phyloP scores from a whole-genome alignment of 2,888 invertebrate species.

The Melieria omissa region DNA sequence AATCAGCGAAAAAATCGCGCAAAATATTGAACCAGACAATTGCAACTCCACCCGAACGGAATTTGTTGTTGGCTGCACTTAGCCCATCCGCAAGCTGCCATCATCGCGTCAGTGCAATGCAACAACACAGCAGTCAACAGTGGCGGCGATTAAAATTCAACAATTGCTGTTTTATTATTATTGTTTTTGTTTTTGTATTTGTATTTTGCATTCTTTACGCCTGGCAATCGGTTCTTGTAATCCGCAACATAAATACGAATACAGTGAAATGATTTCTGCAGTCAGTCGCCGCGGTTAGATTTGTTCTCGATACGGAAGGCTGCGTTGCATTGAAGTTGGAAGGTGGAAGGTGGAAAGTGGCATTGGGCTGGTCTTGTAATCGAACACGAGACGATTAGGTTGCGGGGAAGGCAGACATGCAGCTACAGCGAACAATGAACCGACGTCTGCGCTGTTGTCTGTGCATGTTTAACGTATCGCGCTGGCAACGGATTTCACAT shows the following conservation, averaged over 20 bases:
- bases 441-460: no score
- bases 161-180: slow-evolving; percentile 2
- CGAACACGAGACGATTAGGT: no score
- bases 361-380: no score
- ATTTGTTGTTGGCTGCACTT: neutral
- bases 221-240: slow-evolving; percentile 27
- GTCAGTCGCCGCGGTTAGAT: slow-evolving; percentile 12
- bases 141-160: slow-evolving; percentile 29
- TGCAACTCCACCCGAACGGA: neutral
- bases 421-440: no score
- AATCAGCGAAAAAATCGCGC: slow-evolving; percentile 2
- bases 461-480: no score
- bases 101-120: neutral
- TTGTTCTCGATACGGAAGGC: no score
- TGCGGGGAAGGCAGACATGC: no score
- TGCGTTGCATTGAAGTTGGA: no score
- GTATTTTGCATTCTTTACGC: slow-evolving; percentile 15
- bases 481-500: no score
- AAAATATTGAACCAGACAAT: neutral
- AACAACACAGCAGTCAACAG: neutral
- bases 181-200: neutral
- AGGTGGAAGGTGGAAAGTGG: no score
- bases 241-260: slow-evolving; percentile 30
- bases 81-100: neutral
- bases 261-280: slow-evolving; percentile 30